These are phyloP conservation scores for Pogonocherus hispidulus DNA, from an alignment of 2,888 invertebrate species.

Conservation along the genomic window DNA sequence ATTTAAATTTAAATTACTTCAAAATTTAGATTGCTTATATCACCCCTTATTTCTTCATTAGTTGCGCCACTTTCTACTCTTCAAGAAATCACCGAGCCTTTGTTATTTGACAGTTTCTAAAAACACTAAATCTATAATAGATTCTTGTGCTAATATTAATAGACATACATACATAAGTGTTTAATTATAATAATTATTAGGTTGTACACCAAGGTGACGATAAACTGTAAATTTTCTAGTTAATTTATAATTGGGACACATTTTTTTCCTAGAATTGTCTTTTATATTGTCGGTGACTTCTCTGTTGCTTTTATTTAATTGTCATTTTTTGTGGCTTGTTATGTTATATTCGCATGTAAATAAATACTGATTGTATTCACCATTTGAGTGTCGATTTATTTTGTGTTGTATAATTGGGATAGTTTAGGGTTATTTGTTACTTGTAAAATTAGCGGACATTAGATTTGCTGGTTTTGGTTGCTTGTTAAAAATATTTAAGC, in stretches of 20 bases:
- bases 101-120: too few species aligned
- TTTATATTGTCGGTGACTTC: not conserved
- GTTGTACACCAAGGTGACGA: not conserved
- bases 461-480: not conserved
- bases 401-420: conserved; percentile 43
- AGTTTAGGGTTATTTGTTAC: conserved; percentile 18
- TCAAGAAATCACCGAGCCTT: too few species aligned
- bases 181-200: not conserved
- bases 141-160: too few species aligned
- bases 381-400: conserved; percentile 42
- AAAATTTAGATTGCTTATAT: too few species aligned
- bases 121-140: too few species aligned
- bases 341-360: conserved; percentile 52
- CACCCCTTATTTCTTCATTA: too few species aligned
- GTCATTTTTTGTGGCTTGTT: not conserved
- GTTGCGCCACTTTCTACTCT: too few species aligned
- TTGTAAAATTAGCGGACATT: conserved; percentile 2
- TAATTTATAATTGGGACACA: not conserved
- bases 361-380: conserved; percentile 48
- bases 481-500: not conserved
- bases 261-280: not conserved
- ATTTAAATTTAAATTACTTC: too few species aligned
- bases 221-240: not conserved
- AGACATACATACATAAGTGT: not conserved
- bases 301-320: conserved; percentile 1